Conservation (phyloP, 2,797 vertebrate genomes). For the Cryptoprocta ferox region DNA sequence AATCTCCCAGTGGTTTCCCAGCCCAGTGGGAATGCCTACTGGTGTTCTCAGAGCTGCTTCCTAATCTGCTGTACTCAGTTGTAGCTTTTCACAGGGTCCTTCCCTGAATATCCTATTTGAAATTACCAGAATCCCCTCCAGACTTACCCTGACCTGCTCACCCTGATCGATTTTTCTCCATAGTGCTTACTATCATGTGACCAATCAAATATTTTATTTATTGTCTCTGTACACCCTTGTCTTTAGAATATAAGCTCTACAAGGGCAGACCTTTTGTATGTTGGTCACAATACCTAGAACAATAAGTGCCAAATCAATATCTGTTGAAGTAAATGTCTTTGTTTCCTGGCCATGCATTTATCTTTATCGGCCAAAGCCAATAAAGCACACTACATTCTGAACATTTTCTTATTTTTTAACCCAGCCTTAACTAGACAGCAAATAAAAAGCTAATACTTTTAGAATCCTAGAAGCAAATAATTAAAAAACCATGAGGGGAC, state of each 20-base stretch:
- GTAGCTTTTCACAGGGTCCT: not conserved
- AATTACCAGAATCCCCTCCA: not conserved
- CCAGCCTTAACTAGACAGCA: not conserved
- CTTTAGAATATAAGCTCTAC: not conserved
- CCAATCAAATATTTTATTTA: not conserved
- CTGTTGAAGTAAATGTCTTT: not conserved
- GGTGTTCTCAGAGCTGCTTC: not conserved
- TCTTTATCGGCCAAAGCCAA: not conserved
- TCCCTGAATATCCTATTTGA: not conserved
- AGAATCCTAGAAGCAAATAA: constrained; percentile 9
- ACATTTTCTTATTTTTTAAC: not conserved
- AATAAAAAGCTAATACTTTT: not conserved
- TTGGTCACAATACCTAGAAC: not conserved
- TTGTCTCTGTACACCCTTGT: not conserved
- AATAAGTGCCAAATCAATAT: not conserved
- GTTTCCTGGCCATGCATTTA: not conserved
- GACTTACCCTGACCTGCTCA: not conserved
- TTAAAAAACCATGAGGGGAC: not conserved
- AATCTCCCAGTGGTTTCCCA: not conserved
- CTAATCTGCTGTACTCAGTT: not conserved
- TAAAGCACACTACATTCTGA: not conserved
- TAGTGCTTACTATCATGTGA: not conserved
- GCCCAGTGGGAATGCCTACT: not conserved
- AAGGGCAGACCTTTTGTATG: not conserved
- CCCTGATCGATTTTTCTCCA: not conserved